phyloP scores from a whole-genome alignment of 2,113 vertebrate species.

The Percopsis transmontana region DNA sequence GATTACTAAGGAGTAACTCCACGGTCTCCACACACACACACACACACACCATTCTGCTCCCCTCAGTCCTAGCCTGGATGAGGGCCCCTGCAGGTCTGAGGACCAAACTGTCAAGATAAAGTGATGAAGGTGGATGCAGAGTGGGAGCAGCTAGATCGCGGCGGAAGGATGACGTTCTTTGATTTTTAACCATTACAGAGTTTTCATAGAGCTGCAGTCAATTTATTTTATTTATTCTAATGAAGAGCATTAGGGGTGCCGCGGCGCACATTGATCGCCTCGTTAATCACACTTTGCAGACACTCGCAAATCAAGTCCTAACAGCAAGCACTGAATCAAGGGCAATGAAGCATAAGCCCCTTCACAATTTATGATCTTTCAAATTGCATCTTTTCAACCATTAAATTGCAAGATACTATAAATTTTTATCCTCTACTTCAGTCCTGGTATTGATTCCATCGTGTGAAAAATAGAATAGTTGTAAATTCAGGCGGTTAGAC shows the following conservation, averaged over 20 bases:
- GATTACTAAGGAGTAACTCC: conserved; percentile 76
- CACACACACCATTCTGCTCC: conserved; percentile 56
- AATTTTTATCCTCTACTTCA: conserved; percentile 99
- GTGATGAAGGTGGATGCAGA: conserved; percentile 92
- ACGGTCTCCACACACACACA: conserved; percentile 59
- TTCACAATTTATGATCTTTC: conserved; percentile 99
- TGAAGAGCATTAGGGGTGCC: conserved; percentile 99
- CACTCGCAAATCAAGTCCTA: conserved; percentile 99
- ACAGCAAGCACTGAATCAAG: conserved; percentile 99
- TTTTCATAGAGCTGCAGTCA: conserved; percentile 99
- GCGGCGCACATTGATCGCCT: conserved; percentile 97
- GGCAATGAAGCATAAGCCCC: conserved; percentile 99
- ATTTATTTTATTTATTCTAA: conserved; percentile 99
- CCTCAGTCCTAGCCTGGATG: conserved; percentile 69
- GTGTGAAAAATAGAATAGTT: conserved; percentile 98
- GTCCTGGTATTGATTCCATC: conserved; percentile 99
- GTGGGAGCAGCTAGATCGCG: conserved; percentile 90
- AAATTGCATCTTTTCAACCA: conserved; percentile 99
- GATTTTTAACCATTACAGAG: conserved; percentile 99
- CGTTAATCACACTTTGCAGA: conserved; percentile 99
- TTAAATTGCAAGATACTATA: conserved; percentile 99
- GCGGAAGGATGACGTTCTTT: conserved; percentile 93
- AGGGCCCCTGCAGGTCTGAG: conserved; percentile 87
- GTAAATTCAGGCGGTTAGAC: conserved; percentile 98
- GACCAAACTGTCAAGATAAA: conserved; percentile 91